These are phyloP conservation scores for Poecilus cupreus DNA, from an alignment of 2,888 invertebrate species.

Conservation along the genomic window DNA sequence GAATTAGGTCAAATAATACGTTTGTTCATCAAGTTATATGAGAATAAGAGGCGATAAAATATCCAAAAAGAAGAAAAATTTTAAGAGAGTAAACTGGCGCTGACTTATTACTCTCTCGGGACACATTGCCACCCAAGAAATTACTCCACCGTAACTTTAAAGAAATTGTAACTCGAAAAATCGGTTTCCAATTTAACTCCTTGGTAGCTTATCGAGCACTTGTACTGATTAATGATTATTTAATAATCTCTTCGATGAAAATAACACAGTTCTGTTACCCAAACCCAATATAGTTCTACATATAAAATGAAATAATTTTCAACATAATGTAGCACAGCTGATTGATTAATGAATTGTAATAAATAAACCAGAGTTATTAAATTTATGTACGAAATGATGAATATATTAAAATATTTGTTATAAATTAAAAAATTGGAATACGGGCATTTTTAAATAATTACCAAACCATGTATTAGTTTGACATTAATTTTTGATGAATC, in stretches of 20 bases:
- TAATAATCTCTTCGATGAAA: background rate
- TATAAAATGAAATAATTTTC: too few species aligned
- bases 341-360: too few species aligned
- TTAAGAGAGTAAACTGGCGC: conserved; percentile 6
- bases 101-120: conserved; percentile 5
- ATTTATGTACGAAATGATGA: background rate
- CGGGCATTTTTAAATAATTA: background rate
- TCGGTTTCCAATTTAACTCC: conserved; percentile 20
- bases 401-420: background rate
- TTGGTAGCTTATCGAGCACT: background rate
- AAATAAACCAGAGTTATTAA: background rate
- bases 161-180: conserved; percentile 29
- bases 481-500: conserved; percentile 15
- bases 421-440: background rate
- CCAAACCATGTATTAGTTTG: background rate
- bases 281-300: too few species aligned
- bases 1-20: background rate
- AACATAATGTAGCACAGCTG: too few species aligned
- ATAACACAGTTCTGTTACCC: too few species aligned
- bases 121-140: conserved; percentile 35
- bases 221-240: background rate
- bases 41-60: conserved; percentile 25
- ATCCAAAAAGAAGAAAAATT: conserved; percentile 31
- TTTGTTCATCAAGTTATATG: background rate
- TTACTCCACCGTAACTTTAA: conserved; percentile 36